Evolutionary conservation across 1,140 invertebrate species (phyloP).

Genomic region (Macrosteles quadrilineatus): DNA sequence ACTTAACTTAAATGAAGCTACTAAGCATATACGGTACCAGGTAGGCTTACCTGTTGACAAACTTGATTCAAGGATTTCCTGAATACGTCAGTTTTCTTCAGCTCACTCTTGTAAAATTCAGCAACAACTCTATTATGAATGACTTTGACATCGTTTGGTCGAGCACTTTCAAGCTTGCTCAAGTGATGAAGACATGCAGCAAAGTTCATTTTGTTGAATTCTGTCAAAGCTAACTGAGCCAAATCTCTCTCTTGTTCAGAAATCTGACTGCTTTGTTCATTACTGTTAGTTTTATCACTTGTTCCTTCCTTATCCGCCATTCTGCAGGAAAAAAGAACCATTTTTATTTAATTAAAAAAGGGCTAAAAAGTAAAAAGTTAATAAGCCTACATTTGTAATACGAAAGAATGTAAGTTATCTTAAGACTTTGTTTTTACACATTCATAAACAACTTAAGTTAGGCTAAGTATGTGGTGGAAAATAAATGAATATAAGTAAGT

Average conservation of each 20-base stretch:
- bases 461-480: no score
- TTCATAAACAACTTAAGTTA: no score
- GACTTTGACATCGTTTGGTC: conserved; percentile 67
- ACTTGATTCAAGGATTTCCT: conserved; percentile 65
- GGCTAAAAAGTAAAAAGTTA: no score
- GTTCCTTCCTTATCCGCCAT: not conserved
- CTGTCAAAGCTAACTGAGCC: conserved; percentile 56
- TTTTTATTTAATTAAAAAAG: no score
- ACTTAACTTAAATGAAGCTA: no score
- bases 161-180: conserved; percentile 58
- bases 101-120: conserved; percentile 69
- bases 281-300: not conserved
- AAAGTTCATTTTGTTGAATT: conserved; percentile 61
- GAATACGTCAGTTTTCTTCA: conserved; percentile 70
- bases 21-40: no score
- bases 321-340: no score
- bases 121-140: conserved; percentile 71
- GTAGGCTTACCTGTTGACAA: conserved; percentile 57
- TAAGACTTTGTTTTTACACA: no score
- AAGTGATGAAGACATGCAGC: conserved; percentile 59
- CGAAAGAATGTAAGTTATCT: no score
- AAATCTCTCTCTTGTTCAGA: conserved; percentile 60
- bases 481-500: no score
- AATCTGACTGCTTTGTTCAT: not conserved
- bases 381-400: no score